These are phyloP conservation scores for Crioceris asparagi DNA, from an alignment of 2,888 invertebrate species.

Conservation along the genomic window DNA sequence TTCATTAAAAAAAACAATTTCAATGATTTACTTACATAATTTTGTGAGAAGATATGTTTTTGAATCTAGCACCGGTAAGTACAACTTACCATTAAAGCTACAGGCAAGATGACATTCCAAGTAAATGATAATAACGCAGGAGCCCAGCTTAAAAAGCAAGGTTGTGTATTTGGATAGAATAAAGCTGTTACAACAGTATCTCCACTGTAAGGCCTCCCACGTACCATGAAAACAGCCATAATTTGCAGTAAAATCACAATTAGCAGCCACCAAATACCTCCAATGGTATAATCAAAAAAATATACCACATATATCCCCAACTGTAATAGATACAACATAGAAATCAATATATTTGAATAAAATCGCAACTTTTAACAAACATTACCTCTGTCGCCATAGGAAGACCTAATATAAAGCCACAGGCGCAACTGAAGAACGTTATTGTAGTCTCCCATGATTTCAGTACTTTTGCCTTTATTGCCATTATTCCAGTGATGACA, in stretches of 20 bases:
- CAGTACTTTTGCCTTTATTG: conserved; percentile 61
- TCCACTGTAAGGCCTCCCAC: conserved; percentile 78
- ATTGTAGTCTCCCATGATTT: conserved; percentile 73
- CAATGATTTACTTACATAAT: too few relatives aligned
- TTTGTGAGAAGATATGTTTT: neutral
- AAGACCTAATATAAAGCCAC: conserved; percentile 72
- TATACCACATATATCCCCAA: conserved; percentile 73
- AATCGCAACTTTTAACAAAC: conserved; percentile 9
- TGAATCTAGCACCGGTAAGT: neutral
- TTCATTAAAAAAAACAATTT: neutral
- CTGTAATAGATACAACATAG: conserved; percentile 35
- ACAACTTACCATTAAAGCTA: conserved; percentile 59
- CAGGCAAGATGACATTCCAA: conserved; percentile 81
- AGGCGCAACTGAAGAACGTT: conserved; percentile 72
- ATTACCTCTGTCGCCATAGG: conserved; percentile 78
- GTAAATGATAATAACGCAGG: conserved; percentile 68
- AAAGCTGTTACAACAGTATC: conserved; percentile 57
- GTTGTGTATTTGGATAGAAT: conserved; percentile 42
- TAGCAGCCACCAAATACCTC: conserved; percentile 82
- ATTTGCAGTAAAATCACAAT: conserved; percentile 65
- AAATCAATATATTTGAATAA: neutral
- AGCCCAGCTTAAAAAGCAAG: conserved; percentile 44
- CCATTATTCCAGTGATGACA: conserved; percentile 74
- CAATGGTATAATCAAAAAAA: conserved; percentile 73
- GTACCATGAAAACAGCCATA: conserved; percentile 74